Conservation (phyloP, 2,888 invertebrate genomes). For the Cephus rjabovi region DNA sequence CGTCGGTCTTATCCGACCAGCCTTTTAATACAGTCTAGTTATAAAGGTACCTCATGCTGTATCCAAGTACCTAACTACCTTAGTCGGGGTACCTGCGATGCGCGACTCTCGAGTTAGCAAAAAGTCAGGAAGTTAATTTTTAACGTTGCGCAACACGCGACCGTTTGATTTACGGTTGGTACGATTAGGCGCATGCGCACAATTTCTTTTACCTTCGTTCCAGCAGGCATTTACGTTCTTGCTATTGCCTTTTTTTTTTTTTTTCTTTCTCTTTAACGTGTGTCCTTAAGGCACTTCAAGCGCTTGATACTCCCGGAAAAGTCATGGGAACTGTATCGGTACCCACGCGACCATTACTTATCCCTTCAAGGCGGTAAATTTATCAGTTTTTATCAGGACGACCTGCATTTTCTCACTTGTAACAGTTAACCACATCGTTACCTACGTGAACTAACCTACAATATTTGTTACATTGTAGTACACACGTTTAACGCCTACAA, state of each 20-base stretch:
- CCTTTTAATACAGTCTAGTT: background rate
- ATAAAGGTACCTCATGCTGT: background rate
- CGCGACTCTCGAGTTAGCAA: background rate
- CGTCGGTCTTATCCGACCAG: background rate
- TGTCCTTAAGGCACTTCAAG: background rate
- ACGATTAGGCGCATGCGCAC: background rate
- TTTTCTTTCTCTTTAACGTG: background rate
- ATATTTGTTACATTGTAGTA: background rate
- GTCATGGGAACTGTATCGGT: background rate
- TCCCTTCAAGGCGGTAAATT: slow-evolving; percentile 1
- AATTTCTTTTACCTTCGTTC: background rate
- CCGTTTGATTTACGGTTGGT: background rate
- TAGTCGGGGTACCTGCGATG: background rate
- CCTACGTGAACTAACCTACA: background rate
- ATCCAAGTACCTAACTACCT: background rate
- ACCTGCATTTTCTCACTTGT: background rate
- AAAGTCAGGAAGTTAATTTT: background rate
- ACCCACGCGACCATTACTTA: slow-evolving; percentile 10
- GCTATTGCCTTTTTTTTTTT: no score
- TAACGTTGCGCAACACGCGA: slow-evolving; percentile 8
- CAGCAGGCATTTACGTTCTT: background rate
- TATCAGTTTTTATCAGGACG: slow-evolving; percentile 1
- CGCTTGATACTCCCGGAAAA: background rate
- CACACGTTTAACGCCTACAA: background rate
- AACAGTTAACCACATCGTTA: background rate